Base-by-base conservation (phyloP, 2,888 invertebrate species). In the Ectropis crepuscularia region DNA sequence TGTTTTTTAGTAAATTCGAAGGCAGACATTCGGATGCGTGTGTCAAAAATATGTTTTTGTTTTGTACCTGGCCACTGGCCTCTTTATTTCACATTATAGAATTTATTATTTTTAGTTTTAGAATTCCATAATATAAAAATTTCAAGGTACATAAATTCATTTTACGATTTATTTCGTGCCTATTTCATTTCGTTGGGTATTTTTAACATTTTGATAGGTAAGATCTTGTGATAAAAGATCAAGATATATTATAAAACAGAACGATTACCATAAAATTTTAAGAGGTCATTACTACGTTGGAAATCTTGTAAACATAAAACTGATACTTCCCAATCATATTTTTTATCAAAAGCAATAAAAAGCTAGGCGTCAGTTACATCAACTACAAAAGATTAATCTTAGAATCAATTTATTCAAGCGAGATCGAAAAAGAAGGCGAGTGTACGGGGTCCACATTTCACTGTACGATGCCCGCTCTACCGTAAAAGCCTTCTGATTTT, bases 401-500 rank as follows among this genome's bases (percentile, higher is more conserved):
- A 87, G 83, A 90, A 90, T 91, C 91, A 92, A 92, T 91, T 91
- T 91, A 91, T 90, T 90, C 88, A 87, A 87, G 87, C 89, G 87
- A 87, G 89, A 87, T 90, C 87, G 84, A 89, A 91, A 88, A 89
- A 86, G 83, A 85, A 88, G 86, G 87, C 87, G 79, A 86, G 66
- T 66, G 79, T 83, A 72, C 77, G 79, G 86, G 82, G 83, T 82
- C 90, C 87, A 87, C 92, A 91, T 92, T 91, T 92, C 89, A 86
- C 90, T 90, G 86, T 83, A 81, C 82, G 89, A 83, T 89, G 90
- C 85, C 89, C 87, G 85, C 81, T 92, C 92, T 90, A 92, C 92
- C 91, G 91, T 92, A 92, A 92, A 90, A 92, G 91, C 92, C 92
- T 90, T 90, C 91, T 86, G 89, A 87, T 88, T 86, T 79, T 75